Evolutionary conservation across 2,888 invertebrate species (phyloP).

Genomic region (Aplocera efformata): DNA sequence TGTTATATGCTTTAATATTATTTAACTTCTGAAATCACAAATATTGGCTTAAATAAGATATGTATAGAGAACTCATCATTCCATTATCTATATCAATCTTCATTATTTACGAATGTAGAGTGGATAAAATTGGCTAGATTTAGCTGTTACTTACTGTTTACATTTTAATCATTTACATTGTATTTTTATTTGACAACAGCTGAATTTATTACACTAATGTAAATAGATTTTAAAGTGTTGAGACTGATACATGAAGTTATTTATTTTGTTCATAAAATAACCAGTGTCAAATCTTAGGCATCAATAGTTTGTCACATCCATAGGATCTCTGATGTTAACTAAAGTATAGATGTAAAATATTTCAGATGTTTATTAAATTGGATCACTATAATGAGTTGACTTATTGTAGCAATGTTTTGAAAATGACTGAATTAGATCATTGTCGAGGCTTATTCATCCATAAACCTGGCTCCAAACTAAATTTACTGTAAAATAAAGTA

Average conservation of each 20-base stretch:
- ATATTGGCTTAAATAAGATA: conserved; percentile 51
- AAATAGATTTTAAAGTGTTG: conserved; percentile 74
- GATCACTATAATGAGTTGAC: too few relatives aligned
- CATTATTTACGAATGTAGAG: conserved; percentile 31
- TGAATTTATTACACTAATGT: conserved; percentile 69
- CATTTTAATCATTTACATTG: conserved; percentile 37
- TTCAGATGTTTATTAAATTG: conserved; percentile 16
- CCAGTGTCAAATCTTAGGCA: conserved; percentile 73
- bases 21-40: conserved; percentile 43
- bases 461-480: too few relatives aligned
- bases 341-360: conserved; percentile 40
- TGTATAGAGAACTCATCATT: conserved; percentile 56
- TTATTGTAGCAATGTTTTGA: too few relatives aligned
- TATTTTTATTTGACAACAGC: conserved; percentile 52
- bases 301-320: conserved; percentile 54
- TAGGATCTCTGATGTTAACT: conserved; percentile 63
- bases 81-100: conserved; percentile 43
- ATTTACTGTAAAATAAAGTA: too few relatives aligned
- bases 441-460: too few relatives aligned
- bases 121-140: conserved; percentile 38
- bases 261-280: conserved; percentile 74
- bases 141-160: conserved; percentile 39
- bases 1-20: conserved; percentile 53
- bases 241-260: conserved; percentile 79
- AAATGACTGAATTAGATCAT: too few relatives aligned